Evolutionary conservation across 2,888 invertebrate species (phyloP), one percentile per base, ranked within the genome.

Genomic region (Homarus gammarus): DNA sequence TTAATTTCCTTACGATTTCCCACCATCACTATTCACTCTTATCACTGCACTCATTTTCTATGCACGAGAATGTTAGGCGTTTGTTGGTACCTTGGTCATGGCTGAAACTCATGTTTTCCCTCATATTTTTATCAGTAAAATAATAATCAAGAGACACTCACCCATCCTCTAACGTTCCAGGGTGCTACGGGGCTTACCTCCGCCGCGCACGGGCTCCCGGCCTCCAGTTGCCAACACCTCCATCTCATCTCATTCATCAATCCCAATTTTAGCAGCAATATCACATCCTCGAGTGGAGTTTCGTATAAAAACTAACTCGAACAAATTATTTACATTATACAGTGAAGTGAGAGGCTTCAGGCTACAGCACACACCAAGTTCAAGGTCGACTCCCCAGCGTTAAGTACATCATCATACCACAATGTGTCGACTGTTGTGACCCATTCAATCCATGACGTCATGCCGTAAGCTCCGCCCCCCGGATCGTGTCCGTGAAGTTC

Each of bases 91-190:
- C 84, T 85, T 79, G 84, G 85, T 78, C 89, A 89, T 89, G 84
- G 72, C 79, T 81, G 84, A 91, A 91, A 91, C 72, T 91, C 85
- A 68, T 88, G 88, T 91, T 91, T 91, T 88, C 88, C 88, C 85
- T 88, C 84, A 88, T 87, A 91, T 88, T 88, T 91, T 91, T 91
- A 91, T 91, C 91, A 88, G 84, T 91, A 91, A 91, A 91, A 91
- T 91, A 91, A 91, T 91, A 91, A 91, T 91, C 91, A 88, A 84
- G 84, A 91, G 88, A 91, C 91, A 91, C 91, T 91, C 91, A 91
- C 91, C 91, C 88, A 88, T 91, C 88, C 91, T 91, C 91, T 91
- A 91, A 88, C 91, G 88, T 88, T 88, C 88, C 91, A 91, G 83
- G 87, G 88, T 68, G 90, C 91, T 91, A 91, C 91, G 91, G 91